Conservation (phyloP, 2,797 vertebrate species). For the Sandelia bainsii region DNA sequence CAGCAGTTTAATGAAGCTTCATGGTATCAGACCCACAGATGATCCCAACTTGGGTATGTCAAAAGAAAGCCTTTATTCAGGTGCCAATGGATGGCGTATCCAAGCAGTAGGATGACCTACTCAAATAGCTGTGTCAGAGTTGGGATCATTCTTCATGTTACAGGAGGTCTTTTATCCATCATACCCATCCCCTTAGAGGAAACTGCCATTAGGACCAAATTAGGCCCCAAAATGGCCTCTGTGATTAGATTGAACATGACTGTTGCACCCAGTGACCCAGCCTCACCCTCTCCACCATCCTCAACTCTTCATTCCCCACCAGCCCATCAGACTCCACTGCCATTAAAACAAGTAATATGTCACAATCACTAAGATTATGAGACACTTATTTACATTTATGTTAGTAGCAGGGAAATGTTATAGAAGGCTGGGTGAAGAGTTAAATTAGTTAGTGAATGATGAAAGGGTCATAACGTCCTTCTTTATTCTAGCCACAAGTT, state of each 20-base stretch:
- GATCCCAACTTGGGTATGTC: slow-evolving; percentile 1
- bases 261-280: slow-evolving; percentile 36
- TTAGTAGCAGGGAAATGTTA: slow-evolving; percentile 45
- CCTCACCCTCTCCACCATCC: slow-evolving; percentile 18
- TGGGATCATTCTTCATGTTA: slow-evolving; percentile 25
- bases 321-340: slow-evolving; percentile 26
- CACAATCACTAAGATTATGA: slow-evolving; percentile 57
- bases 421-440: slow-evolving; percentile 55
- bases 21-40: slow-evolving; percentile 15
- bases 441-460: slow-evolving; percentile 75
- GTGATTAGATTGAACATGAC: slow-evolving; percentile 70
- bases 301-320: slow-evolving; percentile 65
- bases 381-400: slow-evolving; percentile 81
- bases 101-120: slow-evolving; percentile 8
- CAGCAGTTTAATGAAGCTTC: slow-evolving; percentile 28
- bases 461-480: slow-evolving; percentile 65
- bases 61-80: slow-evolving; percentile 9
- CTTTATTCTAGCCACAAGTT: slow-evolving; percentile 56
- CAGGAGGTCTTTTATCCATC: slow-evolving; percentile 38
- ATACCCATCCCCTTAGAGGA: slow-evolving; percentile 43
- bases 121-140: slow-evolving; percentile 20
- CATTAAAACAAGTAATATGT: slow-evolving; percentile 77
- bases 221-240: slow-evolving; percentile 45
- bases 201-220: slow-evolving; percentile 63
- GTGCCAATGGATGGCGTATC: slow-evolving; percentile 11